Base-by-base conservation (phyloP, 2,888 invertebrate species). In the Epinotia nisella region DNA sequence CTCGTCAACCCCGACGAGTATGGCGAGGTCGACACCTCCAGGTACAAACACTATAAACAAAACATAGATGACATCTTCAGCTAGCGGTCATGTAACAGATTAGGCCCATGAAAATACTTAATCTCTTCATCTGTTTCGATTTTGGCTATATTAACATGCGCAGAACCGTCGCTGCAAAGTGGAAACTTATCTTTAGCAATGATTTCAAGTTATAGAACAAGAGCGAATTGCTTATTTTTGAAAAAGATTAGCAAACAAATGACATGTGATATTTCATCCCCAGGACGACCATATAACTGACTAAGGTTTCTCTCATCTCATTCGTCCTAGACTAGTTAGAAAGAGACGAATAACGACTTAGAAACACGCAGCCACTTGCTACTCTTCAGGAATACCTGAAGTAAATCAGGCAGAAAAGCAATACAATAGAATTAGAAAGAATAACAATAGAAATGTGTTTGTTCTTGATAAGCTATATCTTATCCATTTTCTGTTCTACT, bases 1-100 rank as follows among this genome's bases (percentile, higher is more conserved):
- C 94, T 96, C 89, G 98, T 98, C 74, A 95, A 97, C 91, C 97
- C 98, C 13, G 96, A 97, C 79, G 98, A 97, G 78, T 93, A 94
- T 80, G 98, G 98, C 76, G 97, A 97, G 90, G 98, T 98, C 77
- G 98, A 98, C 92, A 96, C 97, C 70, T 94, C 93, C 85, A 92
- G 96, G 96, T 96, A 94, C 93, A 9, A 35, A 35, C 35, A 35
- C 96, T 96, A 94, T 93, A 9, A 35, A 35, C 35, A 35, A 35
- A 35, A 24, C 60, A 61, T 21, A 11, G 17, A 61, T 7, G 49
- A n/a, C 35, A 35, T 1, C 15, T 49, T 49, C 3, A 49, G 15
- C 45, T 13, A 13, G 4, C 4, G 5, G 24, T 19, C n/a, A 62
- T 24, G 17, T 62, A 29, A 29, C 10, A 11, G 7, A 13, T 41